Evolutionary conservation across 2,888 invertebrate genomes (phyloP).

Genomic region (Euzophera pinguis): DNA sequence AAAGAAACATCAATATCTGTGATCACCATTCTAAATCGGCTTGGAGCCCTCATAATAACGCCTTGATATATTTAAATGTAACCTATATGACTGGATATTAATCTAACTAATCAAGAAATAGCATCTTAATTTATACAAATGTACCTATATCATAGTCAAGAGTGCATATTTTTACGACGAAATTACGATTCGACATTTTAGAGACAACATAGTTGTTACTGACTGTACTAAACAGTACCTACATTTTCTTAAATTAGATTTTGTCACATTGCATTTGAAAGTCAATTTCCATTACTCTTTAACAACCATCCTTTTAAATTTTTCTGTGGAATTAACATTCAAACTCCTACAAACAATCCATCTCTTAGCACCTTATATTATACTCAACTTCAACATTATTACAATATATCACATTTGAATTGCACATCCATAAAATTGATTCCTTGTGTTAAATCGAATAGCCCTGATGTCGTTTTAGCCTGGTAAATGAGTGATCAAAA

Average conservation of each 20-base stretch:
- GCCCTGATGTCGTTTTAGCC: too few relatives aligned
- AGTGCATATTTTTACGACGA: constrained; percentile 9
- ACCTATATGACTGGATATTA: too few relatives aligned
- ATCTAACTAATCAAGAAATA: too few relatives aligned
- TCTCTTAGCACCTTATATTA: constrained; percentile 72
- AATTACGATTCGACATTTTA: constrained; percentile 27
- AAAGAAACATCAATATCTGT: too few relatives aligned
- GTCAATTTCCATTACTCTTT: background rate
- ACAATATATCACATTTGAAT: constrained; percentile 72
- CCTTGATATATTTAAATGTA: too few relatives aligned
- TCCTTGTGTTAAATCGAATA: constrained; percentile 20
- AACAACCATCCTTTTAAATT: constrained; percentile 20
- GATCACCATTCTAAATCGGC: too few relatives aligned
- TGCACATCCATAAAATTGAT: constrained; percentile 60
- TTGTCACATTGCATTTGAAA: constrained; percentile 28
- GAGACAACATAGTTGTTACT: constrained; percentile 76
- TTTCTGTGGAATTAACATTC: constrained; percentile 13
- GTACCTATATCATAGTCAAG: background rate
- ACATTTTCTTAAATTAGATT: constrained; percentile 37
- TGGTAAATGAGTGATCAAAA: too few relatives aligned
- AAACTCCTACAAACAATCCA: constrained; percentile 46
- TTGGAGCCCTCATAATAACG: too few relatives aligned
- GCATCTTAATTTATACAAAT: too few relatives aligned
- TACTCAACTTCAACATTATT: constrained; percentile 48
- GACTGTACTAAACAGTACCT: constrained; percentile 69